Percentiles rank a stretch among this genome's conserved stretches.
Conservation (phyloP, 2,888 invertebrate genomes). For the Octonoba sinensis region DNA sequence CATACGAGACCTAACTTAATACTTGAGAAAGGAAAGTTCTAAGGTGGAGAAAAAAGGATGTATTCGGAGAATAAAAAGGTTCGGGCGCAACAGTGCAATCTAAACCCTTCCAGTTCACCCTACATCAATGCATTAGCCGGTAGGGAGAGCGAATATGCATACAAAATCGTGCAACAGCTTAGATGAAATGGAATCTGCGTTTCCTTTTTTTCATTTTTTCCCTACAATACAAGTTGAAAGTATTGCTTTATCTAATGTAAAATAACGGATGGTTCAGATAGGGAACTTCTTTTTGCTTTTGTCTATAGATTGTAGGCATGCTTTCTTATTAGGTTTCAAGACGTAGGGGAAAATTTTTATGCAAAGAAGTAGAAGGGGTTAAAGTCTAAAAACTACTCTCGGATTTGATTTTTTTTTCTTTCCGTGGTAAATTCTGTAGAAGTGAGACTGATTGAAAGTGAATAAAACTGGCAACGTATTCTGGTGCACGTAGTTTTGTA, state of each 20-base stretch:
- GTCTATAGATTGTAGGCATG: slow-evolving; percentile 47
- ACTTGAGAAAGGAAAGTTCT: slow-evolving; percentile 30
- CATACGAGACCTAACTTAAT: slow-evolving; percentile 23
- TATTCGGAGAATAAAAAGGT: slow-evolving; percentile 15
- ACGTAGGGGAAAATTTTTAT: slow-evolving; percentile 51
- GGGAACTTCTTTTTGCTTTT: slow-evolving; percentile 16
- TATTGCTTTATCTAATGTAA: slow-evolving; percentile 63
- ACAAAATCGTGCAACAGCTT: slow-evolving; percentile 62
- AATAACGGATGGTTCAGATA: slow-evolving; percentile 46
- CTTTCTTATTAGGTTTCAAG: slow-evolving; percentile 57
- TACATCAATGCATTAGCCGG: slow-evolving; percentile 45
- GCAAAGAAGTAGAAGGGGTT: slow-evolving; percentile 57
- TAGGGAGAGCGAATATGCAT: slow-evolving; percentile 52
- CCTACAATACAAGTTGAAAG: slow-evolving; percentile 26
- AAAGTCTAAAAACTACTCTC: slow-evolving; percentile 60
- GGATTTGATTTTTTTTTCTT: neutral
- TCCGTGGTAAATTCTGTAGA: neutral
- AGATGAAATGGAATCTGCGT: slow-evolving; percentile 49
- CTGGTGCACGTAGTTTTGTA: slow-evolving; percentile 48
- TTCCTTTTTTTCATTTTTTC: slow-evolving; percentile 24
- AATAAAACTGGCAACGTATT: slow-evolving; percentile 52
- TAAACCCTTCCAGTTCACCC: slow-evolving; percentile 5
- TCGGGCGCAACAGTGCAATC: slow-evolving; percentile 43
- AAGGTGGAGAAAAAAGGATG: neutral
- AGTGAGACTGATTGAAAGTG: slow-evolving; percentile 47